A percentile compares a stretch with the other conserved stretches of the same genome.
phyloP scores from a whole-genome alignment of 2,113 vertebrate species.

The rat (Rattus norvegicus) region DNA sequence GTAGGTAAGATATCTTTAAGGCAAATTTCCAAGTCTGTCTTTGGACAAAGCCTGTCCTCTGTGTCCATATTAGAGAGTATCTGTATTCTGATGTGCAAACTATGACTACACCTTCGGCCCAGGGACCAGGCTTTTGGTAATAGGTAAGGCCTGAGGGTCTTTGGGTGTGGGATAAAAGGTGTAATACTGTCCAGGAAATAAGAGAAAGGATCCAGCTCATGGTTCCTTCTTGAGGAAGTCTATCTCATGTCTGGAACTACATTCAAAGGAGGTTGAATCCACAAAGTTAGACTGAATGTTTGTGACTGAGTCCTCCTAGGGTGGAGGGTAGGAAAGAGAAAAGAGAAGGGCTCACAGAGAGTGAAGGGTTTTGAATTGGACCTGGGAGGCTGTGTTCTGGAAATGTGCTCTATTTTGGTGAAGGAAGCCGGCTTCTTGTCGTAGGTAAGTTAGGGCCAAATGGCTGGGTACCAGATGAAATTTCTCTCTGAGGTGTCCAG shows the following conservation, averaged over 20 bases:
- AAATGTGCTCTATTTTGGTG: conserved; percentile 37
- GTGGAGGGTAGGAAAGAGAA: neutral
- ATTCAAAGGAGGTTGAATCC: fast-evolving
- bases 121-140: conserved; percentile 74
- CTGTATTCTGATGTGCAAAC: conserved; percentile 53
- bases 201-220: neutral
- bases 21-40: neutral
- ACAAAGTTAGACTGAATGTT: neutral
- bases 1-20: conserved; percentile 84
- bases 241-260: fast-evolving
- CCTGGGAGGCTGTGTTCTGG: conserved; percentile 48
- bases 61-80: neutral
- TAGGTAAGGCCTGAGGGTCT: conserved; percentile 63
- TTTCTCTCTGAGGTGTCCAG: fast-evolving
- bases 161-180: neutral
- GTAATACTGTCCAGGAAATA: neutral
- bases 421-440: conserved; percentile 72
- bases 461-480: neutral
- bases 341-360: neutral
- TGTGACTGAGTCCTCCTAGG: neutral
- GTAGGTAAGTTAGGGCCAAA: conserved; percentile 61
- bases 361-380: conserved; percentile 55
- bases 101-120: conserved; percentile 76
- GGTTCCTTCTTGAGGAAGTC: neutral
- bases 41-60: neutral